Evolutionary conservation across 2,888 invertebrate species (phyloP).

Genomic region (Mechanitis mazaeus): DNA sequence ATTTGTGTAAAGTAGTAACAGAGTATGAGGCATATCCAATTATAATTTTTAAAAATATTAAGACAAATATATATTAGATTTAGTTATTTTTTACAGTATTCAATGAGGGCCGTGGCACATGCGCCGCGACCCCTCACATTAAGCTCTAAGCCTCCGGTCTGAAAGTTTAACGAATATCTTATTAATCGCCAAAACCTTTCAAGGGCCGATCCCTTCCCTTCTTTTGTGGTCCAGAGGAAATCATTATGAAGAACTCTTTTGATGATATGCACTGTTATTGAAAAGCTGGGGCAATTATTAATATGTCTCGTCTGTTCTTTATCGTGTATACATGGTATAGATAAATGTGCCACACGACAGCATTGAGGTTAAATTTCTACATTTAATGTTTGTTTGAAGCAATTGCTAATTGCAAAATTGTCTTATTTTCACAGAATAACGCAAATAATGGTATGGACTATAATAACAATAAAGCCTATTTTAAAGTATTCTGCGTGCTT

Average conservation of each 20-base stretch:
- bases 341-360: too few relatives aligned
- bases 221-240: constrained; percentile 18
- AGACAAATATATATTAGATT: background rate
- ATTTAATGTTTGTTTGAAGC: too few relatives aligned
- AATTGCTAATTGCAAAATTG: too few relatives aligned
- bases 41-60: background rate
- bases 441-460: too few relatives aligned
- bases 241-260: constrained; percentile 17
- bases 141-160: background rate
- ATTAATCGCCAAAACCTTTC: constrained; percentile 6
- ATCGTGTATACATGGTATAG: too few relatives aligned
- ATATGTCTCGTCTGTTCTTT: background rate
- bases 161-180: constrained; percentile 5
- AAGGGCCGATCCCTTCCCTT: constrained; percentile 18
- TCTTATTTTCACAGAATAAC: too few relatives aligned
- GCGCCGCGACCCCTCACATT: background rate
- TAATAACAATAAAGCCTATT: too few relatives aligned
- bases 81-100: background rate
- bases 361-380: too few relatives aligned
- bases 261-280: constrained; percentile 12
- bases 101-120: too few relatives aligned
- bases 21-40: too few relatives aligned
- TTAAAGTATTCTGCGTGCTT: too few relatives aligned
- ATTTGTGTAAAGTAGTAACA: too few relatives aligned
- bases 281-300: background rate